Percentiles rank a stretch among this genome's conserved stretches.
Conservation (phyloP, 2,888 invertebrate genomes). For the Euplagia quadripunctaria region DNA sequence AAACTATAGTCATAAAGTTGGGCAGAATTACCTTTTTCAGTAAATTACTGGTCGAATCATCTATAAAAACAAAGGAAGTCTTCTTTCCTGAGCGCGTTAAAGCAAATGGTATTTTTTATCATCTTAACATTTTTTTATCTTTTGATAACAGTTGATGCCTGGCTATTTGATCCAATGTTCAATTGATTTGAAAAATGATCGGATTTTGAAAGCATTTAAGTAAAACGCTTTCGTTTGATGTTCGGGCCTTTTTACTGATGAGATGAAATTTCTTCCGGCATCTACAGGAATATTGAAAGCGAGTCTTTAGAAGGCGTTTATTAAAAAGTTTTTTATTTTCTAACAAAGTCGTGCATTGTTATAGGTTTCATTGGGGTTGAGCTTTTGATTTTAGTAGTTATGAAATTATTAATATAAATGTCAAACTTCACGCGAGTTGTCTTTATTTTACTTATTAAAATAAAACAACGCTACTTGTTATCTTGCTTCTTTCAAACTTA, state of each 20-base stretch:
- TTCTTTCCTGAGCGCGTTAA: neutral
- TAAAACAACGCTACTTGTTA: too few species aligned
- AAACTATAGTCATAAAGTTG: neutral
- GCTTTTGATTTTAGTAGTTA: neutral
- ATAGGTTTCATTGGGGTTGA: neutral
- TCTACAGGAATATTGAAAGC: slow-evolving; percentile 31
- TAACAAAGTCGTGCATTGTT: neutral
- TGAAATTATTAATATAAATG: too few species aligned
- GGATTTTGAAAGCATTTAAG: slow-evolving; percentile 39
- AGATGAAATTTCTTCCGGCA: slow-evolving; percentile 40
- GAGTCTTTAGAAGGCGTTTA: slow-evolving; percentile 10
- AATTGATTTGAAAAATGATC: slow-evolving; percentile 43
- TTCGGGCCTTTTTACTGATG: slow-evolving; percentile 33
- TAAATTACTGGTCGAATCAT: neutral
- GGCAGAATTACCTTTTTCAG: neutral
- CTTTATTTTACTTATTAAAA: too few species aligned
- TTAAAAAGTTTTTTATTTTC: slow-evolving; percentile 16
- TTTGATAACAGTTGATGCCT: slow-evolving; percentile 6
- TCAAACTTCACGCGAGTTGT: too few species aligned
- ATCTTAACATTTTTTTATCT: neutral
- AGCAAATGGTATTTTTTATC: neutral
- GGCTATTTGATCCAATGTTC: neutral
- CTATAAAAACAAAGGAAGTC: neutral
- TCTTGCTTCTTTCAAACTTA: too few species aligned
- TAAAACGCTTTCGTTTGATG: slow-evolving; percentile 44